A percentile compares a stretch with the other conserved stretches of the same genome.
Conservation (phyloP, 2,113 vertebrate species). For the Oryzias curvinotus region DNA sequence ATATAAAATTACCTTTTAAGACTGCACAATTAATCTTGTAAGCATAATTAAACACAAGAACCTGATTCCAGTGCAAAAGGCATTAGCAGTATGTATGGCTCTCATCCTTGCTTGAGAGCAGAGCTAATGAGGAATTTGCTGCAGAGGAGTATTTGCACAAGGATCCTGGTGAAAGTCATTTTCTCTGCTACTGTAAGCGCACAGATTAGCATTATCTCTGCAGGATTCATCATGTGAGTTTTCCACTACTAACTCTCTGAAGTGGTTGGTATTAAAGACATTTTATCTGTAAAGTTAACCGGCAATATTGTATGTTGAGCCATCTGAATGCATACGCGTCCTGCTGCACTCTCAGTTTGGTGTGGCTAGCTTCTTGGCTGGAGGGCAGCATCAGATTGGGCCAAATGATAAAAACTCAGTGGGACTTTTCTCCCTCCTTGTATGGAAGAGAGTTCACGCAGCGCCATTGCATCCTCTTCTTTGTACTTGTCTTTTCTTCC, state of each 20-base stretch:
- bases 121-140: constrained; percentile 48
- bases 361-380: constrained; percentile 29
- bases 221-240: constrained; percentile 53
- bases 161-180: constrained; percentile 43
- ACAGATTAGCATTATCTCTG: constrained; percentile 59
- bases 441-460: constrained; percentile 45
- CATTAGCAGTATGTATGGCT: constrained; percentile 5
- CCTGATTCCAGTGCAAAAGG: constrained; percentile 8
- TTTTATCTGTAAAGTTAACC: constrained; percentile 13
- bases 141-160: constrained; percentile 50
- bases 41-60: constrained; percentile 20
- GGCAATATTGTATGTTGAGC: background rate
- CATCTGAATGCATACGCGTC: background rate
- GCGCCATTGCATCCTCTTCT: constrained; percentile 54
- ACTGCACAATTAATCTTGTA: constrained; percentile 9
- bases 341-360: constrained; percentile 27
- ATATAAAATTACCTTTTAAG: constrained; percentile 30
- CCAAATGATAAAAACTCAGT: constrained; percentile 50
- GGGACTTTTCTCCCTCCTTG: constrained; percentile 40
- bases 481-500: constrained; percentile 49
- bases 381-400: constrained; percentile 22
- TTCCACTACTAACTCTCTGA: constrained; percentile 23
- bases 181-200: constrained; percentile 46
- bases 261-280: constrained; percentile 37
- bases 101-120: constrained; percentile 36